Evolutionary conservation across 2,888 invertebrate genomes (phyloP).

Genomic region (Globia sparganii): DNA sequence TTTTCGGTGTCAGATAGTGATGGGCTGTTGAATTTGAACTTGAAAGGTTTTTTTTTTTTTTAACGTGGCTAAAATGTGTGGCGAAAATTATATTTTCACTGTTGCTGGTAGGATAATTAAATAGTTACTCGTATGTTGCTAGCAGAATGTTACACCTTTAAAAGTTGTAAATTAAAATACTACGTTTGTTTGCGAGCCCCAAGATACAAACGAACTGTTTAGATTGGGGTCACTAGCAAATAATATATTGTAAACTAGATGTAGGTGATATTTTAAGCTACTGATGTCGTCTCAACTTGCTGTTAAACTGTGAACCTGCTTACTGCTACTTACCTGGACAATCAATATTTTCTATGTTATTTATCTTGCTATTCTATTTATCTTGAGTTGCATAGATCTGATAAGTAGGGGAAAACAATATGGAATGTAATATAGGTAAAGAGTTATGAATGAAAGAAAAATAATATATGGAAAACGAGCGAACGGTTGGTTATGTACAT

Average conservation of each 20-base stretch:
- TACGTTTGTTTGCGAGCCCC: not conserved
- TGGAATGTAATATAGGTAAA: not conserved
- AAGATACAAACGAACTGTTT: not conserved
- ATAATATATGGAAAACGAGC: too few species aligned
- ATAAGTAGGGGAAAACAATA: not conserved
- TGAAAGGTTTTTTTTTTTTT: not conserved
- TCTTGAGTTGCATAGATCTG: not conserved
- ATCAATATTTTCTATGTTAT: not conserved
- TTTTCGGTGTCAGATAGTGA: slow-evolving; percentile 29
- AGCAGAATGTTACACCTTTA: not conserved
- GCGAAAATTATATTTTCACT: not conserved
- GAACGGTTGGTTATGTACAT: too few species aligned
- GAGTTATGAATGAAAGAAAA: too few species aligned
- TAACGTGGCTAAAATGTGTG: not conserved
- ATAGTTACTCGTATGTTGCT: not conserved
- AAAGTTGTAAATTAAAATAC: not conserved
- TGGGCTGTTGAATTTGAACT: slow-evolving; percentile 15
- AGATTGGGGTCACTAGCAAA: not conserved
- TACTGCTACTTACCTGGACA: not conserved
- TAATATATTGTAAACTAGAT: not conserved
- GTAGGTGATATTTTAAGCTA: not conserved
- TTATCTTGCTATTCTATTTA: too few species aligned
- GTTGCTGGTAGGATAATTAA: not conserved
- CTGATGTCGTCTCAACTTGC: not conserved
- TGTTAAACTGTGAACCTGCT: not conserved